Conservation (phyloP, 1,140 invertebrate species). For the Meloidogyne floridensis region DNA sequence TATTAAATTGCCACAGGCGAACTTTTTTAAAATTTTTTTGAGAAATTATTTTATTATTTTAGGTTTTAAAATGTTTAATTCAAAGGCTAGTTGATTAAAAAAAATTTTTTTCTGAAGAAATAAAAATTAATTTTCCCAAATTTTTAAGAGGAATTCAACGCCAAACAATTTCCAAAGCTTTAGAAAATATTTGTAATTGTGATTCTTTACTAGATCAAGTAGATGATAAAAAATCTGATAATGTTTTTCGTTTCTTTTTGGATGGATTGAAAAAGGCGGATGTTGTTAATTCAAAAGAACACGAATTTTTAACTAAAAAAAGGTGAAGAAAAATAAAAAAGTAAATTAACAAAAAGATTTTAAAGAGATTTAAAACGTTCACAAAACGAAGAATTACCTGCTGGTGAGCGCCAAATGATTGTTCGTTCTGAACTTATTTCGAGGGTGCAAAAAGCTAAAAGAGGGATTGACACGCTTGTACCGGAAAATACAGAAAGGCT, state of each 20-base stretch:
- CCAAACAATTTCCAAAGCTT: slow-evolving; percentile 17
- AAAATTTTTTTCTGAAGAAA: no score
- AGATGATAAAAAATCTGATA: slow-evolving; percentile 36
- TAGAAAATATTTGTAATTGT: slow-evolving; percentile 32
- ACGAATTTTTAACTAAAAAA: slow-evolving; percentile 5
- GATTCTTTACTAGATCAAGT: slow-evolving; percentile 36
- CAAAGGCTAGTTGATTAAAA: neutral
- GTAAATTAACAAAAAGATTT: slow-evolving; percentile 1
- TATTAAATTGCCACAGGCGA: slow-evolving; percentile 38
- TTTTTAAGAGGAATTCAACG: slow-evolving; percentile 26
- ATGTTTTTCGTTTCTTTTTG: slow-evolving; percentile 33
- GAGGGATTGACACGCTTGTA: slow-evolving; percentile 33
- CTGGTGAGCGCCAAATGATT: neutral
- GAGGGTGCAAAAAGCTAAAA: slow-evolving; percentile 37
- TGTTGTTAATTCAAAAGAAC: slow-evolving; percentile 20
- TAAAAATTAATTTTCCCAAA: slow-evolving; percentile 15
- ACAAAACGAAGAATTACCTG: slow-evolving; percentile 30
- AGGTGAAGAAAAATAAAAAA: slow-evolving; percentile 14
- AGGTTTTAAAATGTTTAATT: neutral
- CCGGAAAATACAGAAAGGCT: slow-evolving; percentile 23
- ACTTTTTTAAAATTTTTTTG: neutral
- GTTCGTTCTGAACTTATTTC: slow-evolving; percentile 21
- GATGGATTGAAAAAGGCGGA: slow-evolving; percentile 28
- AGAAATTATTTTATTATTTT: neutral
- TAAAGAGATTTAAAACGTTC: slow-evolving; percentile 26